Base-by-base conservation (phyloP, 2,113 vertebrate species). In the Lathamus discolor region DNA sequence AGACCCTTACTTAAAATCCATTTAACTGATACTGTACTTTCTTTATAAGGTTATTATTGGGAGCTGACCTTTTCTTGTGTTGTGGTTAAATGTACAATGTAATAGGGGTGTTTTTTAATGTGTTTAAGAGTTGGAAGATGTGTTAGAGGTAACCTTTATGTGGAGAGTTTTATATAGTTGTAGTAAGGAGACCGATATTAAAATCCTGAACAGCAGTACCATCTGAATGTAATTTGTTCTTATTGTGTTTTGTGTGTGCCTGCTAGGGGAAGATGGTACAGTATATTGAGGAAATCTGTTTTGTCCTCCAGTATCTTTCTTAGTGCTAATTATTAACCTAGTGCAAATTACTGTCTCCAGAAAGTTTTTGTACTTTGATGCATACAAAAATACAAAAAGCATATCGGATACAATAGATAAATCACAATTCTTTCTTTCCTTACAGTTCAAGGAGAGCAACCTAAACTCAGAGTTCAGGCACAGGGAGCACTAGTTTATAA, bases 21-120 rank as follows among this genome's bases (percentile, higher is more conserved):
- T 96, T 94, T 96, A 83, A 92, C 95, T 94, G 93, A 96, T 97
- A 96, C 68, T 54, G 87, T 83, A 95, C 92, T 97, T 93, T 92
- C 95, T 88, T 95, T 96, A 87, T 90, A 95, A 75, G 83, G 75
- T 96, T 59, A 94, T 95, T 95, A 74, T 96, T 96, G 91, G 92
- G 87, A 92, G 85, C 91, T 95, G 95, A 88, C 72, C 93, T 78
- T 96, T 95, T 88, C 96, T 86, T 86, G 76, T 97, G 87, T 96
- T 97, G 82, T 96, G 88, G 88, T 79, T 94, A 94, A 97, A 94
- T 91, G 62, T 77, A 77, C 48, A 88, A 62, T 95, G 77, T 88
- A 94, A 87, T 90, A 94, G 94, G 83, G 70, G 18, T 86, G 81
- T 92, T 96, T 96, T 95, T 92, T 61, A 95, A 96, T 96, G 84